Evolutionary conservation across 2,888 invertebrate species (phyloP).

Genomic region (Acronicta aceris): DNA sequence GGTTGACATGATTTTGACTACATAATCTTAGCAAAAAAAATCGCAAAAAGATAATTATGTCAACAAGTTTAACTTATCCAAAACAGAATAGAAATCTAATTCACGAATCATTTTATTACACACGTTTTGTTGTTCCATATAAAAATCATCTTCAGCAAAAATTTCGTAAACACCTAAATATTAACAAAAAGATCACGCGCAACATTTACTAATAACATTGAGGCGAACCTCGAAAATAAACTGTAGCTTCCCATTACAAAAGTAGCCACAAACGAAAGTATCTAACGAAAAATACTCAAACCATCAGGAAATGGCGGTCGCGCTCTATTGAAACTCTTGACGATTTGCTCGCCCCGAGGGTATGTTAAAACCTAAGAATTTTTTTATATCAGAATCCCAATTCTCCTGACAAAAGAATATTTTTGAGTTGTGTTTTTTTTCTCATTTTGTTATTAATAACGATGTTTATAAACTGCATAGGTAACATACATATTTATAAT

Average conservation of each 20-base stretch:
- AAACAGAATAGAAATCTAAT: no score
- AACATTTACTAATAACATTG: conserved; percentile 42
- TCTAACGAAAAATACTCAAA: conserved; percentile 48
- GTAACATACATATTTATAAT: no score
- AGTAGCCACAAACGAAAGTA: conserved; percentile 55
- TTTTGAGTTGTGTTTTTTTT: conserved; percentile 40
- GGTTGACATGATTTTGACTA: no score
- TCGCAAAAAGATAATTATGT: no score
- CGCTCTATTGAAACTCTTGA: conserved; percentile 60
- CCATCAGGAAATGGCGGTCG: conserved; percentile 53
- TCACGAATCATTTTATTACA: conserved; percentile 26
- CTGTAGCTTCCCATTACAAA: conserved; percentile 54
- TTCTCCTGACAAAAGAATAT: conserved; percentile 50
- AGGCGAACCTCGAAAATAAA: conserved; percentile 50
- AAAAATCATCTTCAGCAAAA: conserved; percentile 16
- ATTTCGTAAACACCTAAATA: conserved; percentile 18
- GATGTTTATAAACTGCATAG: no score
- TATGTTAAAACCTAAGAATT: conserved; percentile 55
- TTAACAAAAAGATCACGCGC: conserved; percentile 35
- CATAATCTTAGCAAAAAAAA: no score
- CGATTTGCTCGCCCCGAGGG: conserved; percentile 52
- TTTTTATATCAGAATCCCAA: conserved; percentile 61
- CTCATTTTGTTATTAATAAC: no score
- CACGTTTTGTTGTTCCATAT: conserved; percentile 16
- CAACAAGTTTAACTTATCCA: no score